Percentiles rank a stretch among this genome's conserved stretches.
These are phyloP conservation scores for Asteroscopus sphinx DNA, from an alignment of 2,888 invertebrate genomes.

Conservation along the genomic window DNA sequence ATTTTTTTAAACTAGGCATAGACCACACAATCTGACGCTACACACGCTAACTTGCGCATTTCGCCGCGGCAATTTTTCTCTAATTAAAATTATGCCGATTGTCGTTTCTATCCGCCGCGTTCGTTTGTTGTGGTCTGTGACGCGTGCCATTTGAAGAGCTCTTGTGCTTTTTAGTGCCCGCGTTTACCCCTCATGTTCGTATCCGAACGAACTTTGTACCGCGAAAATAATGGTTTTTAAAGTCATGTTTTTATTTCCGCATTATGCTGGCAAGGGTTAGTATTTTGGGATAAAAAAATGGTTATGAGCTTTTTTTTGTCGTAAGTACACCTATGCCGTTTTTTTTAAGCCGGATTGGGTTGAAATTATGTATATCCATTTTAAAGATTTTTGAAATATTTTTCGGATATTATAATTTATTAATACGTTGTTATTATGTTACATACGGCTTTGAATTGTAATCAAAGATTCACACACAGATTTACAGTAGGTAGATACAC, in stretches of 20 bases:
- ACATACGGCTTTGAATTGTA: too few species aligned
- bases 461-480: background rate
- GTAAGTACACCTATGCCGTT: constrained; percentile 21
- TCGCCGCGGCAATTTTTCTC: constrained; percentile 86
- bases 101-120: constrained; percentile 79
- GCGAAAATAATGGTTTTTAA: constrained; percentile 72
- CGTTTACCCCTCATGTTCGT: constrained; percentile 82
- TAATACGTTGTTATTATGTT: too few species aligned
- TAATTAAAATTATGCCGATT: constrained; percentile 89
- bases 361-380: too few species aligned
- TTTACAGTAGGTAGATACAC: too few species aligned
- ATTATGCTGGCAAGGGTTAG: constrained; percentile 65
- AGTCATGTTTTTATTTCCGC: constrained; percentile 70
- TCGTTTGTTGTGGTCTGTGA: constrained; percentile 86
- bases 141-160: constrained; percentile 85
- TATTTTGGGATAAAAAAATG: constrained; percentile 58
- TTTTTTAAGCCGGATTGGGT: constrained; percentile 14
- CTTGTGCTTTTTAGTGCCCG: constrained; percentile 88
- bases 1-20: background rate
- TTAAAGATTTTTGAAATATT: too few species aligned
- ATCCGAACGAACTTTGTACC: constrained; percentile 68
- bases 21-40: constrained; percentile 59
- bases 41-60: constrained; percentile 75
- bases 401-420: too few species aligned
- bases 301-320: constrained; percentile 17